Evolutionary conservation across 2,888 invertebrate genomes (phyloP).

Genomic region (Eupithecia vulgata): DNA sequence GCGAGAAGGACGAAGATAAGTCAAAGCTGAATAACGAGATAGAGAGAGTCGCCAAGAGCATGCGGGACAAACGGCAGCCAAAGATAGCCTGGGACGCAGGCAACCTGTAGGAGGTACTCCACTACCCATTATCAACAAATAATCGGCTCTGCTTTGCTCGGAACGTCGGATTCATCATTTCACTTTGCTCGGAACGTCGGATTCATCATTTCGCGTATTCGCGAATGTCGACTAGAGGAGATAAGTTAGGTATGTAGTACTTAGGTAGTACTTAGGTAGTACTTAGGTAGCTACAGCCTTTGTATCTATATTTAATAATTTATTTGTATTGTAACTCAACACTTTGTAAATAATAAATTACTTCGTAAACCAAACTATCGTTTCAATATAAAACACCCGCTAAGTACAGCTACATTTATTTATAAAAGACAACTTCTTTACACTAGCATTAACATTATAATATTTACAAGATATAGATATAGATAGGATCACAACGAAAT

Average conservation of each 20-base stretch:
- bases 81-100: constrained; percentile 43
- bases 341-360: constrained; percentile 22
- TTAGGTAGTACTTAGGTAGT: no score
- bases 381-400: constrained; percentile 43
- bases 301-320: constrained; percentile 11
- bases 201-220: background rate
- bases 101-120: background rate
- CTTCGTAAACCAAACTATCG: background rate
- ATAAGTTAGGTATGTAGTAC: background rate
- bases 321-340: constrained; percentile 16
- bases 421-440: constrained; percentile 48
- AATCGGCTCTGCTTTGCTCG: background rate
- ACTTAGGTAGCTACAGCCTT: no score
- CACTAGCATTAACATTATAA: constrained; percentile 52
- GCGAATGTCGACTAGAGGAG: background rate
- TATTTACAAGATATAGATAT: constrained; percentile 57
- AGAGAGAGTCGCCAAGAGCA: constrained; percentile 69
- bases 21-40: constrained; percentile 86
- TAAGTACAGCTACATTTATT: constrained; percentile 44
- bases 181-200: background rate
- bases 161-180: background rate
- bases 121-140: background rate
- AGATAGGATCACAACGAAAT: constrained; percentile 75
- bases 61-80: constrained; percentile 39
- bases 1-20: constrained; percentile 86